Conservation (phyloP, 2,113 vertebrate genomes). For the Talpa occidentalis region DNA sequence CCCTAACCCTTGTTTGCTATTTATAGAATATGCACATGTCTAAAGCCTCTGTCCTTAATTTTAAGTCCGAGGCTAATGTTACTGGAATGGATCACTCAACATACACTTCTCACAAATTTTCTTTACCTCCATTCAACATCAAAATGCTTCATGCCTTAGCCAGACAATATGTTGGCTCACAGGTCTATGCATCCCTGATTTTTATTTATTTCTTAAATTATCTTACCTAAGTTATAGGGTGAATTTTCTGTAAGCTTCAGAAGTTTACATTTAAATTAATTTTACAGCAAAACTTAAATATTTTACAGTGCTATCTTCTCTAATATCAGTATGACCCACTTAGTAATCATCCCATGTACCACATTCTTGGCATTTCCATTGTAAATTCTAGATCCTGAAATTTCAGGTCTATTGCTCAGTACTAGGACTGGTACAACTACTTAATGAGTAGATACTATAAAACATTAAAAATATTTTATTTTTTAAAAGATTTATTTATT, state of each 20-base stretch:
- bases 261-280: background rate
- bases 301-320: background rate
- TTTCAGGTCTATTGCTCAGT: background rate
- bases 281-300: background rate
- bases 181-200: background rate
- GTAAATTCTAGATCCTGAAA: background rate
- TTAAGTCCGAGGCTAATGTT: background rate
- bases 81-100: rapidly evolving
- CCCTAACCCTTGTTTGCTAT: background rate
- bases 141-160: background rate
- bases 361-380: background rate
- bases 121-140: background rate
- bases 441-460: background rate
- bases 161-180: background rate
- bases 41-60: background rate
- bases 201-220: background rate
- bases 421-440: background rate
- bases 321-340: background rate
- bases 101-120: background rate
- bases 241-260: background rate
- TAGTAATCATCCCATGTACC: background rate
- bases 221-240: background rate
- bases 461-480: background rate
- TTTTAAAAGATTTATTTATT: too few relatives aligned
- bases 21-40: background rate